These are phyloP conservation scores for Melospiza melodia DNA, from an alignment of 2,113 vertebrate genomes.

Conservation along the genomic window DNA sequence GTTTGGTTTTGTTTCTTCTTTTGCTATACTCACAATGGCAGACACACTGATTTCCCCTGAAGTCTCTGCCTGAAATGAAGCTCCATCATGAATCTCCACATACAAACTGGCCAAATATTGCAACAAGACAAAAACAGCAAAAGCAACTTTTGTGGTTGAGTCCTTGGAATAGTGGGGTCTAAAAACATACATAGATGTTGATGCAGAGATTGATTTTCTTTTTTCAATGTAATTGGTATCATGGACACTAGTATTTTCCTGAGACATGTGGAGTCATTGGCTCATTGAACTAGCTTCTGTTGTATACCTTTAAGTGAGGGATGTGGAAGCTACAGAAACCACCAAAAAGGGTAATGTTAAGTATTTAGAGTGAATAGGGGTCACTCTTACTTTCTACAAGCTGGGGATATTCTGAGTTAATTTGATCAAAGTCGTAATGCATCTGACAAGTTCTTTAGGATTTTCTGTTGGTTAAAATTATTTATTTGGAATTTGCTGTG, in stretches of 20 bases:
- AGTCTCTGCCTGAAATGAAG: background rate
- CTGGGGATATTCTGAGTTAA: background rate
- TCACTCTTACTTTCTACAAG: background rate
- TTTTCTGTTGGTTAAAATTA: background rate
- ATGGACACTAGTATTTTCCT: background rate
- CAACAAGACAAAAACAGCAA: background rate
- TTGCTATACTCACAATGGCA: background rate
- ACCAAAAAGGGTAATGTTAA: background rate
- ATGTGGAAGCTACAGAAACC: background rate
- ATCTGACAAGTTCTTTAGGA: background rate
- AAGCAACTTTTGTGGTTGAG: background rate
- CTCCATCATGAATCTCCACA: accelerated
- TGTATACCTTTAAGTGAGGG: background rate
- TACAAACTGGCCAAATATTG: background rate
- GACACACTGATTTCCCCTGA: background rate
- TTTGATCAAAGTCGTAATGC: background rate
- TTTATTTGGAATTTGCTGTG: background rate
- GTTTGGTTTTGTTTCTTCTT: background rate
- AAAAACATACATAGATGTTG: background rate
- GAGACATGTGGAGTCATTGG: background rate
- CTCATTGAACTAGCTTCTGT: background rate
- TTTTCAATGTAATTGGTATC: background rate
- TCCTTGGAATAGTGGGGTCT: background rate
- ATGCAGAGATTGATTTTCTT: background rate
- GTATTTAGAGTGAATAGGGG: background rate